These are phyloP conservation scores for Sarcophaga caerulescens DNA, from an alignment of 2,888 invertebrate species.

Conservation along the genomic window DNA sequence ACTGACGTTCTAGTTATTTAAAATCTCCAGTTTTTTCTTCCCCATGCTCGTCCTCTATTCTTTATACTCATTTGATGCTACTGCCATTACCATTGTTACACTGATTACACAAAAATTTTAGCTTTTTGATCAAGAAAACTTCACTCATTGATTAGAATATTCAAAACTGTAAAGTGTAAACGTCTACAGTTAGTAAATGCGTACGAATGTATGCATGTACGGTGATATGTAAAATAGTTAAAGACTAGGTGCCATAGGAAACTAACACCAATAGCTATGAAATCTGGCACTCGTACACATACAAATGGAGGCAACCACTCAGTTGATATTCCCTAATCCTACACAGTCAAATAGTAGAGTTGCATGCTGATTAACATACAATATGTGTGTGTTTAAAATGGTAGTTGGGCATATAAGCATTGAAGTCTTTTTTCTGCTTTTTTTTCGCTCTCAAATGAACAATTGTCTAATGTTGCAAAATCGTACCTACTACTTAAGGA, in stretches of 20 bases:
- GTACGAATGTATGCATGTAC: neutral
- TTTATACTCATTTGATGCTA: neutral
- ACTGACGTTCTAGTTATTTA: no score
- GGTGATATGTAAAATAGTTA: neutral
- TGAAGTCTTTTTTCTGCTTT: neutral
- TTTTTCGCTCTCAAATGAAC: slow-evolving; percentile 8
- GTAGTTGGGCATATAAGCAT: neutral
- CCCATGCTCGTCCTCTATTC: neutral
- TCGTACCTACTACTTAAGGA: slow-evolving; percentile 40
- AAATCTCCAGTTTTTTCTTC: neutral
- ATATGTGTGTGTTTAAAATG: neutral
- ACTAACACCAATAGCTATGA: slow-evolving; percentile 58
- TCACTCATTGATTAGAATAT: slow-evolving; percentile 61
- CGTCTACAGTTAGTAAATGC: neutral
- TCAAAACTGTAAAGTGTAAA: slow-evolving; percentile 50
- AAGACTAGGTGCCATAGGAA: slow-evolving; percentile 40
- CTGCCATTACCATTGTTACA: slow-evolving; percentile 31
- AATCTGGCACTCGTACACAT: slow-evolving; percentile 35
- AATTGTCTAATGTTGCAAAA: slow-evolving; percentile 58
- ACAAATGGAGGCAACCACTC: neutral
- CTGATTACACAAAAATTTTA: slow-evolving; percentile 53
- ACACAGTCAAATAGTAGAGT: neutral
- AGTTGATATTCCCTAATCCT: neutral
- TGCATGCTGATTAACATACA: slow-evolving; percentile 40
- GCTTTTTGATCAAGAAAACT: slow-evolving; percentile 60